phyloP scores from a whole-genome alignment of 2,888 invertebrate genomes.

The Rotaria magnacalcarata region DNA sequence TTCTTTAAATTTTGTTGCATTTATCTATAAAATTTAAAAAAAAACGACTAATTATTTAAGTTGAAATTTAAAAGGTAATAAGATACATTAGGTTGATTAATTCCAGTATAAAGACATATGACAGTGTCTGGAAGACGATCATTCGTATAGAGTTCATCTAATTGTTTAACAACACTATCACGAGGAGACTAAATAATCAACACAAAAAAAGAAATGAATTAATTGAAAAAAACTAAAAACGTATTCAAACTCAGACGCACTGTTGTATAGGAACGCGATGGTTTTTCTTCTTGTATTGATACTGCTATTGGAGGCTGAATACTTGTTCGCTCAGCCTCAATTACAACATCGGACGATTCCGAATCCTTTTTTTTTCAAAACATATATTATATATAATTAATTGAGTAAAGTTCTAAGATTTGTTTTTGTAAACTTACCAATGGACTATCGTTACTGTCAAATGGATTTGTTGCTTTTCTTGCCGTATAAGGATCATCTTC shows the following conservation, averaged over 20 bases:
- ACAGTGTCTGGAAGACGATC: conserved; percentile 25
- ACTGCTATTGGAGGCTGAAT: neutral
- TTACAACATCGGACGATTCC: neutral
- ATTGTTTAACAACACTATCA: neutral
- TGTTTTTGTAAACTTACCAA: neutral
- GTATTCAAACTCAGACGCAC: neutral
- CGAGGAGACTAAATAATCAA: neutral
- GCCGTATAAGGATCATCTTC: conserved; percentile 7
- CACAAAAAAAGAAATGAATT: neutral
- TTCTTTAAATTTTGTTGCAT: conserved; percentile 13
- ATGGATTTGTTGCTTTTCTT: conserved; percentile 5
- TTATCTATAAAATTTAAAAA: neutral
- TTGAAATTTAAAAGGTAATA: no score
- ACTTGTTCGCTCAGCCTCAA: neutral
- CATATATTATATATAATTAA: no score
- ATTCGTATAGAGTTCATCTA: neutral
- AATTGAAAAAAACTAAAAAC: neutral
- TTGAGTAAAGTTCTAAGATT: neutral
- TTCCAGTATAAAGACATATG: conserved; percentile 12
- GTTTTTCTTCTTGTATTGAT: neutral
- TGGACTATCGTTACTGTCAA: conserved; percentile 26
- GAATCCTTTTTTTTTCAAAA: neutral
- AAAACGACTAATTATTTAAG: no score
- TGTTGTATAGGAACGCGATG: neutral
- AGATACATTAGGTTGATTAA: conserved; percentile 31